Base-by-base conservation (phyloP, 2,888 invertebrate genomes). In the Leptarthrus brevirostris region DNA sequence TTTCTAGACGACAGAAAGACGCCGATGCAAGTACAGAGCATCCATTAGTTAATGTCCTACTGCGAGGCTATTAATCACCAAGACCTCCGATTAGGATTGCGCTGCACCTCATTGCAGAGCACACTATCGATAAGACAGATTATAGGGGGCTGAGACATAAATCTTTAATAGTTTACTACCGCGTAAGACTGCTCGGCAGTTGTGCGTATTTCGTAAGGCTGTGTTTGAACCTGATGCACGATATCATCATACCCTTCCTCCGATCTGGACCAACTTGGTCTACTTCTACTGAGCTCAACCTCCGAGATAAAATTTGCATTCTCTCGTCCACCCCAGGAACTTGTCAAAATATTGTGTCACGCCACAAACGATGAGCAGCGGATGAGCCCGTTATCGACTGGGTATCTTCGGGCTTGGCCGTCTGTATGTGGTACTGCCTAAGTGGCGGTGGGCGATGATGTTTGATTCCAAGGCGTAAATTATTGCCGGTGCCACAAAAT, bases 41-140 rank as follows among this genome's bases (percentile, higher is more conserved):
- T 61, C 64, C 74, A 74, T 72, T 74, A 74, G 74, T 66, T 74
- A 72, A 74, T 72, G 72, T 71, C 72, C 66, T 24, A 74, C 64
- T 47, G 72, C 36, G 72, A 40, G 18, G 74, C 74, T 53, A 74
- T 74, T 72, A 72, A 74, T 74, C 74, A 74, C 56, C 5, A 12
- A 52, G 74, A 52, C 74, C 61, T 71, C 74, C 74, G 54, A 69
- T 69, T 52, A 69, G 30, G 34, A 30, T 52, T 52, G 22, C 30
- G 69, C 22, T 52, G 69, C 69, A 49, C 52, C 52, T 69, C 26
- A 30, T 64, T 52, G 52, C 18, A 47, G 69, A 12, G 69, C 52
- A n/a, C n/a, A 49, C 36, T 14, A 24, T 52, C 52, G 30, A 52
- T 69, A 52, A 69, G 69, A 69, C 69, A 52, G 49, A 69, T 69